Percentiles rank a stretch among this genome's conserved stretches.
Evolutionary conservation across 2,797 vertebrate genomes (phyloP).

Genomic region (Amphiprion clarkii): DNA sequence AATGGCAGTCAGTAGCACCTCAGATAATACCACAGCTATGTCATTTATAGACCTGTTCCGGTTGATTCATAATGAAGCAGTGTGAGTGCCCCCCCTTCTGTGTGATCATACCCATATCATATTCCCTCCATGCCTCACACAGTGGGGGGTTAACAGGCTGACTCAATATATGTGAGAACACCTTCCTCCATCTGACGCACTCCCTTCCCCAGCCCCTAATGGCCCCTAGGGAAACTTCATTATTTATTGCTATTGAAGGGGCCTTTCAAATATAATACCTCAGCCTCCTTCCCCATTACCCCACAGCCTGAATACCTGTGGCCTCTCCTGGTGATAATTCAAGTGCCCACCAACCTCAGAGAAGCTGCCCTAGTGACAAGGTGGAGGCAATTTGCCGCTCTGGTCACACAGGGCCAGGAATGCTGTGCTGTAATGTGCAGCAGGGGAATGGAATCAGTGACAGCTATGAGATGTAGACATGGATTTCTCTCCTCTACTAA

Average conservation of each 20-base stretch:
- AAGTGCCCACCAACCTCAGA: conserved; percentile 54
- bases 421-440: conserved; percentile 25
- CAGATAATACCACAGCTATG: conserved; percentile 15
- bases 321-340: conserved; percentile 61
- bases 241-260: conserved; percentile 81
- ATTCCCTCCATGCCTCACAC: conserved; percentile 57
- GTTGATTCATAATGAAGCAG: conserved; percentile 60
- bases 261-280: conserved; percentile 79
- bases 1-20: conserved; percentile 20
- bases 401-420: conserved; percentile 20
- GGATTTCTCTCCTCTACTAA: conserved; percentile 16
- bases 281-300: conserved; percentile 54
- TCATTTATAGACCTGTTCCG: conserved; percentile 45
- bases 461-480: conserved; percentile 45
- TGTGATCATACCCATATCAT: conserved; percentile 62
- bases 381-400: conserved; percentile 59
- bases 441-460: conserved; percentile 38
- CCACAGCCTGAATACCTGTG: conserved; percentile 68
- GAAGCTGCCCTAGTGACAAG: conserved; percentile 36
- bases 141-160: conserved; percentile 65
- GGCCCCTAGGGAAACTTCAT: conserved; percentile 75
- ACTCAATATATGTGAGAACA: conserved; percentile 59
- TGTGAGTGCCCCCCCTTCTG: conserved; percentile 46
- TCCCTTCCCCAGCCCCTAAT: conserved; percentile 58
- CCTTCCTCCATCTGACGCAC: conserved; percentile 40